Conservation (phyloP, 2,888 invertebrate species). For the Chymomyza procnemis region DNA sequence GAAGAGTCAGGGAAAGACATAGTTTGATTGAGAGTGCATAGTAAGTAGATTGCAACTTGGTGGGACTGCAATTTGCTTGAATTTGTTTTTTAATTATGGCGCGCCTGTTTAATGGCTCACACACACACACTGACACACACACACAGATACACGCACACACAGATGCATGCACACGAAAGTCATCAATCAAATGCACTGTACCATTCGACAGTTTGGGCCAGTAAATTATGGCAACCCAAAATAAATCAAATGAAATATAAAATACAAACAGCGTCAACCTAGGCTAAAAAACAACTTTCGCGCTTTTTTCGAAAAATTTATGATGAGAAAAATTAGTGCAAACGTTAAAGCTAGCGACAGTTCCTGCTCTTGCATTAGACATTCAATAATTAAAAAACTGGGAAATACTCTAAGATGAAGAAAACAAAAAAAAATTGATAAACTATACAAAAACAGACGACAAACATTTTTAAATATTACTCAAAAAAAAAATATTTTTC, state of each 20-base stretch:
- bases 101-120: slow-evolving; percentile 53
- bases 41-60: background rate
- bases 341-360: background rate
- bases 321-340: background rate
- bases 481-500: background rate
- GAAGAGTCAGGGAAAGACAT: background rate
- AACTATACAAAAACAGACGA: too few relatives aligned
- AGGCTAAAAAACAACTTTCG: slow-evolving; percentile 9
- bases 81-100: slow-evolving; percentile 56
- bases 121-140: background rate
- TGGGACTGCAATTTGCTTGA: slow-evolving; percentile 59
- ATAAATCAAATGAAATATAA: slow-evolving; percentile 14
- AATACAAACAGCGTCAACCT: background rate
- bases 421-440: too few relatives aligned
- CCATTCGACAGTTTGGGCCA: slow-evolving; percentile 45
- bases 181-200: slow-evolving; percentile 53
- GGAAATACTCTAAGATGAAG: too few relatives aligned
- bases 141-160: slow-evolving; percentile 7
- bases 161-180: slow-evolving; percentile 38
- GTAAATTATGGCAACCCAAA: slow-evolving; percentile 34
- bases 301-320: background rate
- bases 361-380: background rate
- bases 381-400: background rate
- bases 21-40: background rate
- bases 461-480: background rate